phyloP scores from a whole-genome alignment of 2,888 invertebrate genomes.

The Buathra laborator region DNA sequence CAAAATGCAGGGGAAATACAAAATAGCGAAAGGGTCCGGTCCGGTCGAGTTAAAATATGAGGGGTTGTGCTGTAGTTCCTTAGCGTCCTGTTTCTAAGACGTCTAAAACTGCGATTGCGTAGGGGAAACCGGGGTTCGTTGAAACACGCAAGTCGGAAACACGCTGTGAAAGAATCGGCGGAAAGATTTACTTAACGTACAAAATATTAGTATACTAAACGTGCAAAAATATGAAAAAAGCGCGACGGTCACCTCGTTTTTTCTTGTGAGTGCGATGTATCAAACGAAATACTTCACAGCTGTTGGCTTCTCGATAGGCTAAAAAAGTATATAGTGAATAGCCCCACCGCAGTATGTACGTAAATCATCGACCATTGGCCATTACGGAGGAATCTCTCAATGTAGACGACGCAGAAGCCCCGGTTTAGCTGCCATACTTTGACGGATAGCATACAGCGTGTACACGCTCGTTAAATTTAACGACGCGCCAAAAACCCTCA shows the following conservation, averaged over 20 bases:
- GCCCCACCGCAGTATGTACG: background rate
- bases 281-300: conserved; percentile 31
- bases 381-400: conserved; percentile 23
- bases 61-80: too few relatives aligned
- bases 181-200: too few relatives aligned
- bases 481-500: conserved; percentile 11
- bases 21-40: too few relatives aligned
- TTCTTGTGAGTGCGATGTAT: conserved; percentile 6
- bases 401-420: conserved; percentile 8
- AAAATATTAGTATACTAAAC: too few relatives aligned
- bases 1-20: too few relatives aligned
- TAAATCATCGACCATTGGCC: conserved; percentile 42
- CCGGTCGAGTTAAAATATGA: too few relatives aligned
- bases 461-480: conserved; percentile 30
- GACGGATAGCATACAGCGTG: conserved; percentile 8
- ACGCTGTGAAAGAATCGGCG: too few relatives aligned
- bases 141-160: too few relatives aligned
- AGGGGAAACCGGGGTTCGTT: too few relatives aligned
- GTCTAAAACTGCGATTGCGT: too few relatives aligned
- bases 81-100: too few relatives aligned
- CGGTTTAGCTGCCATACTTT: background rate
- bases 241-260: conserved; percentile 15
- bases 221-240: background rate
- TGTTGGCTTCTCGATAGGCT: conserved; percentile 28
- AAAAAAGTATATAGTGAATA: conserved; percentile 19